phyloP scores from a whole-genome alignment of 2,797 vertebrate genomes.

The Lepidocolaptes lacrymiger region DNA sequence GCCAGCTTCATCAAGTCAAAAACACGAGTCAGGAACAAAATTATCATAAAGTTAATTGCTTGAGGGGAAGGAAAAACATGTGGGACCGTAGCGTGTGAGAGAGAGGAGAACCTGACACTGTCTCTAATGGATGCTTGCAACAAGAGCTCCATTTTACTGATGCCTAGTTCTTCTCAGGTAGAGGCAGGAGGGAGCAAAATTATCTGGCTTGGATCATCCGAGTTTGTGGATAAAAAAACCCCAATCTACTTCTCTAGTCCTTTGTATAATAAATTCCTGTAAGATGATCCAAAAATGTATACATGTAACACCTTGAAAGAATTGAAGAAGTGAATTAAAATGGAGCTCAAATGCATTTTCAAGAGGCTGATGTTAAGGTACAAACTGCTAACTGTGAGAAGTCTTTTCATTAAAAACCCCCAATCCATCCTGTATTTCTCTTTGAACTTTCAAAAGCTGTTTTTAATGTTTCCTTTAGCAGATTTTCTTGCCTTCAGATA shows the following conservation, averaged over 20 bases:
- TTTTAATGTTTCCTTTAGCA: not conserved
- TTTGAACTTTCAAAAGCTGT: not conserved
- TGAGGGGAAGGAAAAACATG: not conserved
- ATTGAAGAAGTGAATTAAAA: not conserved
- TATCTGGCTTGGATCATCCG: not conserved
- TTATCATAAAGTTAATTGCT: conserved; percentile 51
- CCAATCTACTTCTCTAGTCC: not conserved
- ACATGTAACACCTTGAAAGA: not conserved
- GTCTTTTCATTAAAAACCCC: not conserved
- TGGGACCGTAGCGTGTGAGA: not conserved
- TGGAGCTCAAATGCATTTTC: not conserved
- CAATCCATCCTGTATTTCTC: not conserved
- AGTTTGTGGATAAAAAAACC: not conserved
- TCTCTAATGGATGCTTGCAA: not conserved
- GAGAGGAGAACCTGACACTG: not conserved
- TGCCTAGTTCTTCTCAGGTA: not conserved
- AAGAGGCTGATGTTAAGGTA: not conserved
- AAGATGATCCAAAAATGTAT: not conserved
- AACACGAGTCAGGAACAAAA: conserved; percentile 48
- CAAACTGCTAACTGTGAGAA: not conserved
- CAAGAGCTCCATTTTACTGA: not conserved
- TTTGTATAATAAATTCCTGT: not conserved
- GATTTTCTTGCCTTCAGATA: not conserved
- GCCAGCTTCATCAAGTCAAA: conserved; percentile 61
- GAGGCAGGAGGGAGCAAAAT: not conserved